Evolutionary conservation across 2,113 vertebrate genomes (phyloP).

Genomic region (Mobula hypostoma): DNA sequence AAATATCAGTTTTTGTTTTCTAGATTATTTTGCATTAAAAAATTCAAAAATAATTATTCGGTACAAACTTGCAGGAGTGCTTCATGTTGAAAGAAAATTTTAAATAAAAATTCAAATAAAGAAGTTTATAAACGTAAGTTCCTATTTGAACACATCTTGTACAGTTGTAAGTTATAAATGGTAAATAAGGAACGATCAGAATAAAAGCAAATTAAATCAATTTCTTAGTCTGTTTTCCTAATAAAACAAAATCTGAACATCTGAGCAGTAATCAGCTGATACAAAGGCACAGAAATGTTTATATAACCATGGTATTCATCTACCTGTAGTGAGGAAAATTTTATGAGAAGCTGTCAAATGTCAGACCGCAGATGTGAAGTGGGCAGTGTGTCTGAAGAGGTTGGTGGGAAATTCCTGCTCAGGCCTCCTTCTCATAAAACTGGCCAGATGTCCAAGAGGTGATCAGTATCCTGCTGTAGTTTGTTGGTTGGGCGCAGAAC

Average conservation of each 20-base stretch:
- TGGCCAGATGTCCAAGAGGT: background rate
- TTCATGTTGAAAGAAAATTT: background rate
- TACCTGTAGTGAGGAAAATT: background rate
- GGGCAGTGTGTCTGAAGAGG: background rate
- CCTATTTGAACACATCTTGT: background rate
- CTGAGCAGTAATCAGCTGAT: background rate
- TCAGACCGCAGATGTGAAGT: background rate
- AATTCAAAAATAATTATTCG: background rate
- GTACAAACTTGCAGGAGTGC: background rate
- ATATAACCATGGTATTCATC: background rate
- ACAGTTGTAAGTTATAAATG: background rate
- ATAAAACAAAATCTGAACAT: background rate
- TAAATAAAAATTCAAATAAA: background rate
- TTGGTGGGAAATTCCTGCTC: background rate
- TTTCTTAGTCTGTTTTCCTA: background rate
- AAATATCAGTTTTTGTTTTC: background rate
- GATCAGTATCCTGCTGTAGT: too few relatives aligned
- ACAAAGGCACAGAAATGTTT: background rate
- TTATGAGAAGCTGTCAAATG: background rate
- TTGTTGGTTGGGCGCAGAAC: background rate
- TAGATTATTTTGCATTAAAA: background rate
- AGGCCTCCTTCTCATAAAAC: background rate
- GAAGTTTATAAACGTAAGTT: background rate
- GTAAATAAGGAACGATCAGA: background rate
- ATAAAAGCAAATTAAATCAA: background rate